A percentile compares a stretch with the other conserved stretches of the same genome.
Evolutionary conservation across 2,797 vertebrate species (phyloP).

Genomic region (Pseudomugil gertrudae): DNA sequence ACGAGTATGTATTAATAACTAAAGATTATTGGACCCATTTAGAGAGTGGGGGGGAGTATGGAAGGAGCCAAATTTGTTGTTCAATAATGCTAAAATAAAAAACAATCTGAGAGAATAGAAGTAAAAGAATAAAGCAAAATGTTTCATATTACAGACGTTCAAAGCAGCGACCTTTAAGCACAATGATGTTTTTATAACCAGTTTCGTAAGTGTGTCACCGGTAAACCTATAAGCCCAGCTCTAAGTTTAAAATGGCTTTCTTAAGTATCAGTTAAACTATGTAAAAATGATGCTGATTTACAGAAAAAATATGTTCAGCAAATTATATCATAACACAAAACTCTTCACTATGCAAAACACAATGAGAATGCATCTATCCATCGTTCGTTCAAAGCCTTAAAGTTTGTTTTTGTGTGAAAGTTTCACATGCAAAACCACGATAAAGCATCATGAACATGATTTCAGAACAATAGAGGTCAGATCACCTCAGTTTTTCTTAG

Average conservation of each 20-base stretch:
- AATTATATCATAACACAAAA: neutral
- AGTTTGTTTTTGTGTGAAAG: neutral
- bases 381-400: neutral
- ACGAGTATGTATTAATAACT: no score
- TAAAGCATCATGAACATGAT: neutral
- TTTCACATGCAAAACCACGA: neutral
- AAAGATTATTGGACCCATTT: no score
- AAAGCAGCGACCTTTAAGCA: no score
- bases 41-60: no score
- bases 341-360: neutral
- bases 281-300: neutral
- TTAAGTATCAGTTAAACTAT: neutral
- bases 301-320: neutral
- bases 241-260: no score
- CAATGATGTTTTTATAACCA: neutral
- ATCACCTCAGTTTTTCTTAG: no score
- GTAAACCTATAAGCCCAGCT: no score
- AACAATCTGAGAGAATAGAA: no score
- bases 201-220: neutral
- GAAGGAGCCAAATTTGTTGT: no score
- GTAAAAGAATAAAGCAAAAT: no score
- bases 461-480: neutral
- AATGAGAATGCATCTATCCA: no score
- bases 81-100: no score
- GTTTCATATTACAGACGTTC: neutral